These are phyloP conservation scores for Nasonia vitripennis DNA, from an alignment of 1,140 invertebrate species.

Conservation along the genomic window DNA sequence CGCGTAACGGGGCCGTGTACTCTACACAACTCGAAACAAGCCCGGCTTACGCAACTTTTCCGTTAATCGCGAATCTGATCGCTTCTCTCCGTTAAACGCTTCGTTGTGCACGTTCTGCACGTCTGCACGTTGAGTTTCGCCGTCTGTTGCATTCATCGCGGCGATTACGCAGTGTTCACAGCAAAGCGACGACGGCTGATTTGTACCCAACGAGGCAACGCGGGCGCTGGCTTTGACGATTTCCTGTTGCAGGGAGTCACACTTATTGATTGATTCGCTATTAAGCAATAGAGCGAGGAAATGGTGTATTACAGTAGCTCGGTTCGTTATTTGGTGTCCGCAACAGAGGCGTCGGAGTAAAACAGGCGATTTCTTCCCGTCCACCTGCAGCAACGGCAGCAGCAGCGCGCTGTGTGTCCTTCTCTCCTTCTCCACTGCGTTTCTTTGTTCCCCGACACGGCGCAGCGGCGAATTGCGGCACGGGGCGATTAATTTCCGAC, in stretches of 20 bases:
- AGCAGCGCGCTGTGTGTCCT: neutral
- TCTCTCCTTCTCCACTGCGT: neutral
- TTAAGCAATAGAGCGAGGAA: no score
- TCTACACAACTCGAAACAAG: neutral
- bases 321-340: no score
- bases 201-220: neutral
- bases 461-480: slow-evolving; percentile 1
- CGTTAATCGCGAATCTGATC: slow-evolving; percentile 1
- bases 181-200: neutral
- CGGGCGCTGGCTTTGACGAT: no score
- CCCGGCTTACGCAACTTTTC: slow-evolving; percentile 4
- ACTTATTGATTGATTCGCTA: no score
- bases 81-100: slow-evolving; percentile 16
- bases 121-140: neutral
- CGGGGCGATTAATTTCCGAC: slow-evolving; percentile 51
- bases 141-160: neutral
- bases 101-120: neutral
- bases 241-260: no score
- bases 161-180: neutral
- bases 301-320: no score
- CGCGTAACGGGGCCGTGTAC: neutral
- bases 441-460: neutral
- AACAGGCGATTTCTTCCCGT: no score
- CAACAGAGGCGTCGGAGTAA: no score
- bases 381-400: no score